Evolutionary conservation across 2,113 vertebrate genomes (phyloP).

Genomic region (Gallinago paraguaiae): DNA sequence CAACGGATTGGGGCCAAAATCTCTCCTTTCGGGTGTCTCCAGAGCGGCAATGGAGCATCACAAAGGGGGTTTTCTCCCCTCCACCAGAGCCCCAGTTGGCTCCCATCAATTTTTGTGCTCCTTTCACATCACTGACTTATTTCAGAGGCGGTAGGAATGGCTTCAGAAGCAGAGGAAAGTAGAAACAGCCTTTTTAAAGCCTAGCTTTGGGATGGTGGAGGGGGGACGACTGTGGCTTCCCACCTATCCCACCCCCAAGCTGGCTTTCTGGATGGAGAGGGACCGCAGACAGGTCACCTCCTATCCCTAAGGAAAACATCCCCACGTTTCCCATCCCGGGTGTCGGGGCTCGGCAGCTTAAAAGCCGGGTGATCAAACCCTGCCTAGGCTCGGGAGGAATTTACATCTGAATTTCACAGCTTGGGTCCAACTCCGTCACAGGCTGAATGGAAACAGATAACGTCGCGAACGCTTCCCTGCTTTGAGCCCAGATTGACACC

Average conservation of each 20-base stretch:
- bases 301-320: neutral
- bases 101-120: neutral
- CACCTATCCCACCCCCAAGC: neutral
- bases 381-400: neutral
- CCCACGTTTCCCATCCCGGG: neutral
- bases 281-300: neutral
- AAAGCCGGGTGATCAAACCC: neutral
- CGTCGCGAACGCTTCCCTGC: neutral
- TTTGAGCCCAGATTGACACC: neutral
- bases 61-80: fast-evolving
- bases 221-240: neutral
- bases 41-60: neutral
- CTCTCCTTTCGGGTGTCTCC: neutral
- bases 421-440: slow-evolving; percentile 7
- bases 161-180: neutral
- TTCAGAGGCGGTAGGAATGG: neutral
- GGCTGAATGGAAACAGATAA: neutral
- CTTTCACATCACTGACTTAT: neutral
- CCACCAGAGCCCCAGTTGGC: neutral
- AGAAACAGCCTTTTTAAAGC: neutral
- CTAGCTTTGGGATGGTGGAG: neutral
- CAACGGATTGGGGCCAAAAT: fast-evolving
- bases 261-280: neutral
- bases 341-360: neutral
- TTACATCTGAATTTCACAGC: slow-evolving; percentile 65